phyloP scores from a whole-genome alignment of 2,888 invertebrate species.

The Lampropteryx suffumata region DNA sequence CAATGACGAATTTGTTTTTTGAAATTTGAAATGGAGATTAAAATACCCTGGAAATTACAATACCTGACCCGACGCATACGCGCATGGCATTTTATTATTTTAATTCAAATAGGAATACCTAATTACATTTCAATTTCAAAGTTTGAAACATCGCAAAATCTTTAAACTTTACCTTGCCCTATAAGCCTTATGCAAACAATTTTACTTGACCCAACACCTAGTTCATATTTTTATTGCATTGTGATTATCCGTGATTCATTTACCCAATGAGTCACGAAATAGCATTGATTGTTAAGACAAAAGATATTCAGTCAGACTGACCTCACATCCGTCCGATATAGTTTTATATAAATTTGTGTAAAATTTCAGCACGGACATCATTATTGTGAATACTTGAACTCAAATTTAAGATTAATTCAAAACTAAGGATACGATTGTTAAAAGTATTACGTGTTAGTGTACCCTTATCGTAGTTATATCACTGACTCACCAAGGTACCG shows the following conservation, averaged over 20 bases:
- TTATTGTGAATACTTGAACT: too few species aligned
- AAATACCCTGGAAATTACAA: too few species aligned
- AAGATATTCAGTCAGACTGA: background rate
- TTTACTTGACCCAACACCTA: too few species aligned
- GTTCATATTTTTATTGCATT: too few species aligned
- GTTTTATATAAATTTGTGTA: constrained; percentile 3
- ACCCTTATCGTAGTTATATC: constrained; percentile 28
- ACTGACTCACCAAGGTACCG: constrained; percentile 39
- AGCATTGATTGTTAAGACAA: background rate
- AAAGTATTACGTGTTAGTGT: background rate
- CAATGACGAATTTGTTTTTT: too few species aligned
- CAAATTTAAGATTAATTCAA: too few species aligned
- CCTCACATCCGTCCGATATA: constrained; percentile 4
- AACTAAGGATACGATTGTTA: background rate
- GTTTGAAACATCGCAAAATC: constrained; percentile 7
- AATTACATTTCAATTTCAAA: too few species aligned
- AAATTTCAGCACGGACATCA: background rate
- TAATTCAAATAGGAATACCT: constrained; percentile 12
- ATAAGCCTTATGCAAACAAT: too few species aligned
- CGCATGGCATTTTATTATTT: constrained; percentile 17
- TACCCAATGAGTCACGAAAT: constrained; percentile 6
- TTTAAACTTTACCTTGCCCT: too few species aligned
- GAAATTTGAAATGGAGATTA: too few species aligned
- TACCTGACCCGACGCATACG: background rate
- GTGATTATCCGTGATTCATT: background rate